Conservation (phyloP, 2,113 vertebrate species). For the Canis aureus region DNA sequence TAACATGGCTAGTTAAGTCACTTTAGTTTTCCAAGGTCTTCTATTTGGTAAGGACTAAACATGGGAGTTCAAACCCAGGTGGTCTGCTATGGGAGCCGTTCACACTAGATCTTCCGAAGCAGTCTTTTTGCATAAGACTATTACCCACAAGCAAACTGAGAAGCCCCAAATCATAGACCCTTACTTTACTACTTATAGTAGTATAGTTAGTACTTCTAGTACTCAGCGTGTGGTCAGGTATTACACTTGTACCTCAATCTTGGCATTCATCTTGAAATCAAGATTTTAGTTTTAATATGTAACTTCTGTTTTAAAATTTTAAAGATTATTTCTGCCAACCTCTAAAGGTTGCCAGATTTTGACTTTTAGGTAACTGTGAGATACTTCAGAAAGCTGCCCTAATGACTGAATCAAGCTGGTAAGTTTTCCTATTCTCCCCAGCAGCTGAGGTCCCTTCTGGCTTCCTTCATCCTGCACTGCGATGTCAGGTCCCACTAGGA, state of each 20-base stretch:
- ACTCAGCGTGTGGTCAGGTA: not conserved
- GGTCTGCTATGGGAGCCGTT: not conserved
- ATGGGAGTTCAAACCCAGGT: not conserved
- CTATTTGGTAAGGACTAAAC: not conserved
- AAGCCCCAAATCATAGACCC: not conserved
- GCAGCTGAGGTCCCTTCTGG: not conserved
- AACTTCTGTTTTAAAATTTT: not conserved
- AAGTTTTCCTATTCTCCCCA: not conserved
- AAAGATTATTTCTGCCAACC: not conserved
- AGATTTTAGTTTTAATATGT: not conserved
- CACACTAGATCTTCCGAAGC: not conserved
- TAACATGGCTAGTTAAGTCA: not conserved
- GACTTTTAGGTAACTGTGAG: not conserved
- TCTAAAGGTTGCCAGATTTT: not conserved
- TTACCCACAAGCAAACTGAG: not conserved
- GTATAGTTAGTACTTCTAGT: no score
- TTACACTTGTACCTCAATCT: not conserved
- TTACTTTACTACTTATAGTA: not conserved
- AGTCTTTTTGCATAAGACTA: not conserved
- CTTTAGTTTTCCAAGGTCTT: not conserved
- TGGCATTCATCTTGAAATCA: slow-evolving; percentile 12
- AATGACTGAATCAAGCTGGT: not conserved
- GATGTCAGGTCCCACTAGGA: not conserved
- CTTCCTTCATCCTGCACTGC: not conserved
- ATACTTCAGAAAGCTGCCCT: not conserved